These are phyloP conservation scores for Sternarchorhynchus goeldii DNA, from an alignment of 2,797 vertebrate species.

Conservation along the genomic window DNA sequence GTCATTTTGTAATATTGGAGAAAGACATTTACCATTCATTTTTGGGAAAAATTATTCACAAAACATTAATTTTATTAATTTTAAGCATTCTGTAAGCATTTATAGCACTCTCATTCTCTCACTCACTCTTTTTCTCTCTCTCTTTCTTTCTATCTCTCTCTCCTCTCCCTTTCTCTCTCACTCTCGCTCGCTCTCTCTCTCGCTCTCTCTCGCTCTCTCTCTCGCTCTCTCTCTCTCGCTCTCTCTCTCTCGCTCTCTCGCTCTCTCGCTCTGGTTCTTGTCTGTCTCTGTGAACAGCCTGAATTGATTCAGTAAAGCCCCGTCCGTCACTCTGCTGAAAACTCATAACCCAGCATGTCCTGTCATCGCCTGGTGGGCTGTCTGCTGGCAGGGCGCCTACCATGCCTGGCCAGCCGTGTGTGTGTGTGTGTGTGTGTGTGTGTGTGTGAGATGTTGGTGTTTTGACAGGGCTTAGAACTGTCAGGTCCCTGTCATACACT, in stretches of 20 bases:
- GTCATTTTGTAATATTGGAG: too few relatives aligned
- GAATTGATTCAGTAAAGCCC: constrained; percentile 65
- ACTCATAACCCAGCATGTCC: constrained; percentile 65
- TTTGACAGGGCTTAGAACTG: constrained; percentile 82
- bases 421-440: not conserved
- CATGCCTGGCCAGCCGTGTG: constrained; percentile 42
- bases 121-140: not conserved
- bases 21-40: too few relatives aligned
- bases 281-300: constrained; percentile 60
- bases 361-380: constrained; percentile 59
- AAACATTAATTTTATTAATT: too few relatives aligned
- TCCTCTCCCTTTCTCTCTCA: not conserved
- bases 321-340: constrained; percentile 65
- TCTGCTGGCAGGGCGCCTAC: constrained; percentile 65
- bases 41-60: too few relatives aligned
- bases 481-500: constrained; percentile 70
- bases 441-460: constrained; percentile 58
- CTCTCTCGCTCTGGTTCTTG: not conserved
- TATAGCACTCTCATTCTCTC: not conserved
- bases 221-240: constrained; percentile 51
- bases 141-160: not conserved
- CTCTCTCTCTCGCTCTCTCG: constrained; percentile 6
- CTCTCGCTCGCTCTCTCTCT: too few relatives aligned
- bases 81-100: too few relatives aligned
- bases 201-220: not conserved